Evolutionary conservation across 2,113 vertebrate genomes (phyloP).

Genomic region (Pelecanus crispus): DNA sequence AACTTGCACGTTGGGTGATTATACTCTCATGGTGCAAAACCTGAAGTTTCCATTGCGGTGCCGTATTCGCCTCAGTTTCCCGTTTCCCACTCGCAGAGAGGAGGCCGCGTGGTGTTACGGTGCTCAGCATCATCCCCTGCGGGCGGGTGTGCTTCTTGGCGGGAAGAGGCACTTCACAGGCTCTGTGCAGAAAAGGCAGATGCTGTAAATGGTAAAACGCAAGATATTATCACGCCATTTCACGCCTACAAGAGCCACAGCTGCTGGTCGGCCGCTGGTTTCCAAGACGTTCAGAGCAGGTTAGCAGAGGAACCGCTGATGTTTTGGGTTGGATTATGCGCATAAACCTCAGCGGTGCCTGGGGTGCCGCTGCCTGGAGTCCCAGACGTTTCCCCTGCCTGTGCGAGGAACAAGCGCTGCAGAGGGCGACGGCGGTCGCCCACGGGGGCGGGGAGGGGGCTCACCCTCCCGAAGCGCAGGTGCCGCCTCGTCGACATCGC

Average conservation of each 20-base stretch:
- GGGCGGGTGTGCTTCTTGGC: rapidly evolving
- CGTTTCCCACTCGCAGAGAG: rapidly evolving
- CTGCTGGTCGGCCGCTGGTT: neutral
- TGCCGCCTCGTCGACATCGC: rapidly evolving
- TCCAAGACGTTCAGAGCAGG: rapidly evolving
- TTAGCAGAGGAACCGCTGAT: rapidly evolving
- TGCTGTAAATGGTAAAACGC: rapidly evolving
- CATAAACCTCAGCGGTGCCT: neutral
- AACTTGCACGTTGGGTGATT: rapidly evolving
- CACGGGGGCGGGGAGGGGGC: rapidly evolving
- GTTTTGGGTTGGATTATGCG: rapidly evolving
- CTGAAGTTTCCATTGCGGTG: rapidly evolving
- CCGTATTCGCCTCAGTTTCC: rapidly evolving
- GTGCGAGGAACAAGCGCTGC: no score
- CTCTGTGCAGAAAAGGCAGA: neutral
- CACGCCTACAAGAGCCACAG: neutral
- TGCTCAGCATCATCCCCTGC: neutral
- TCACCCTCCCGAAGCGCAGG: neutral
- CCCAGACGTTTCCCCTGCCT: neutral
- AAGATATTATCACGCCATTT: rapidly evolving
- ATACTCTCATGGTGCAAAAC: rapidly evolving
- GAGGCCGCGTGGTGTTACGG: rapidly evolving
- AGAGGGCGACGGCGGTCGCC: neutral
- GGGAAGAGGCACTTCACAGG: neutral
- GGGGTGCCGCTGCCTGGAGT: neutral